Evolutionary conservation across 2,888 invertebrate genomes (phyloP).

Genomic region (Cenopis cana): DNA sequence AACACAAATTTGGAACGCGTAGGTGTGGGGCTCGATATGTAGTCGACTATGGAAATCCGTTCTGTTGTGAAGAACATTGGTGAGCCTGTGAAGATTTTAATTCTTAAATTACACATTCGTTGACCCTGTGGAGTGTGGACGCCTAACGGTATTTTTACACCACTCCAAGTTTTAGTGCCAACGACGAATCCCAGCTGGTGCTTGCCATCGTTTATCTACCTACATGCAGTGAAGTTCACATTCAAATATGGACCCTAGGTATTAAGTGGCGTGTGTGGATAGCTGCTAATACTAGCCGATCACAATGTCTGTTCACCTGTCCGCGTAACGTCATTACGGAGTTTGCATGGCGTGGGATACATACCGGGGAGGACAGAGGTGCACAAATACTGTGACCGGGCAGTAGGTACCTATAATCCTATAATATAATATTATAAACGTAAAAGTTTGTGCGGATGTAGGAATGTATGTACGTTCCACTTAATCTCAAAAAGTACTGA

Average conservation of each 20-base stretch:
- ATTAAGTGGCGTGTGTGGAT: not conserved
- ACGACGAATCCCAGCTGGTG: not conserved
- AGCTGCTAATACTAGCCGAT: not conserved
- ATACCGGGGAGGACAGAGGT: too few relatives aligned
- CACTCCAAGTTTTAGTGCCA: not conserved
- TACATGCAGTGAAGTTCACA: not conserved
- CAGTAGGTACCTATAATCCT: too few relatives aligned
- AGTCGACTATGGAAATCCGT: slow-evolving; percentile 86
- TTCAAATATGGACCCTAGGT: not conserved
- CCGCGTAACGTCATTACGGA: too few relatives aligned
- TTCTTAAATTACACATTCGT: slow-evolving; percentile 18
- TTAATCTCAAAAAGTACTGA: too few relatives aligned
- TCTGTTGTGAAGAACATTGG: slow-evolving; percentile 87
- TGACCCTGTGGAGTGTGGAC: not conserved
- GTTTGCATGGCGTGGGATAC: too few relatives aligned
- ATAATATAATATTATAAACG: too few relatives aligned
- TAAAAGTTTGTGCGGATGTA: too few relatives aligned
- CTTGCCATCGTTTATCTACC: not conserved
- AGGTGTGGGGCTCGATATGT: slow-evolving; percentile 88
- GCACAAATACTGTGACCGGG: too few relatives aligned
- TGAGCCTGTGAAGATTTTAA: slow-evolving; percentile 76
- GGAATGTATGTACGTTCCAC: too few relatives aligned
- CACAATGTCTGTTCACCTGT: too few relatives aligned
- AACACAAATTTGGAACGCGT: slow-evolving; percentile 89
- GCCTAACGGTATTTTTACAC: not conserved